Evolutionary conservation across 2,113 vertebrate species (phyloP), one percentile per base, ranked within the genome.

Genomic region (Ceyx margarethae): DNA sequence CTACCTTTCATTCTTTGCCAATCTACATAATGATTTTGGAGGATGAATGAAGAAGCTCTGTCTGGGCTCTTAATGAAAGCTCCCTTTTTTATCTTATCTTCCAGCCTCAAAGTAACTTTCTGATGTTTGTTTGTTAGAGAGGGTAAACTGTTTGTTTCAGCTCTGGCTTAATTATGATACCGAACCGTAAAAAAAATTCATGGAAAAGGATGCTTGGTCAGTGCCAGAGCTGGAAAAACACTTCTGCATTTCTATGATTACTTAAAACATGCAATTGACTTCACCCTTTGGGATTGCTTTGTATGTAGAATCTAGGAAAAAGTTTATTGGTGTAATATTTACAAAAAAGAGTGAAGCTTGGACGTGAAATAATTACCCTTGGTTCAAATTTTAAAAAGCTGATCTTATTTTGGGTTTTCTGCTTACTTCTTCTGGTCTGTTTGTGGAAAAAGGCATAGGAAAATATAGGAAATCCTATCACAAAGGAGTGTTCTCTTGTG

Each of bases 1-100:
- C 77, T 93, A 90, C 78, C 73, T 97, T 95, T 91, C 68, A 80
- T 94, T 93, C 76, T 93, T 89, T 84, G 72, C 81, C 87, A 86
- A 68, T 95, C 75, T 85, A 42, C 25, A 79, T 84, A 69, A 92
- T 73, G 61, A 77, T 66, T 82, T 69, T 85, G 62, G 66, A 95
- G 81, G 45, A 69, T 90, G 71, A 93, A 78, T 84, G 81, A 89
- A 84, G 69, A 81, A 79, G 58, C 13, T 82, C 20, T 89, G 56
- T 77, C 81, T 87, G 37, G 67, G 37, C 15, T 88, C n/a, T 85
- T 91, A 80, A 82, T 80, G 91, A 85, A 91, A 89, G 16, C 28
- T 87, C 18, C 17, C 15, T 54, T 92, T 68, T 87, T 82, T 79
- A 81, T 88, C 85, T 86, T 86, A 72, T 76, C 89, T 90, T 90